Evolutionary conservation across 2,113 vertebrate species (phyloP).

Genomic region (Lates calcarifer): DNA sequence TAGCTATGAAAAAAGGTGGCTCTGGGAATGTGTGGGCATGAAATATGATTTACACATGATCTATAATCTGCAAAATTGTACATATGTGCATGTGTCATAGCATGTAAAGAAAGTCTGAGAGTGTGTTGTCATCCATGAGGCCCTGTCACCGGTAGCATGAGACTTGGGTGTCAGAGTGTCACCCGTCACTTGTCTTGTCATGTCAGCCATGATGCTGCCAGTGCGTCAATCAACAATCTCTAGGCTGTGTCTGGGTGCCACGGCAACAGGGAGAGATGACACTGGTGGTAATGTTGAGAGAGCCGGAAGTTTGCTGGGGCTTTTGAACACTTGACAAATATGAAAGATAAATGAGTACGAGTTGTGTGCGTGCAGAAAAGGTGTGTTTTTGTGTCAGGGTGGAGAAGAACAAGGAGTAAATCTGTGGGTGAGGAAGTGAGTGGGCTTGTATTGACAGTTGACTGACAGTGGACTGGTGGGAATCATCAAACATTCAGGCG

Average conservation of each 20-base stretch:
- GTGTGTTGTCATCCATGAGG: slow-evolving; percentile 38
- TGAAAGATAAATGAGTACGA: slow-evolving; percentile 14
- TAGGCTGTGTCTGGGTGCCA: slow-evolving; percentile 40
- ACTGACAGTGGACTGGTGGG: slow-evolving; percentile 46
- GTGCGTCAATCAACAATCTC: slow-evolving; percentile 59
- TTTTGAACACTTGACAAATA: slow-evolving; percentile 15
- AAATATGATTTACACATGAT: slow-evolving; percentile 4
- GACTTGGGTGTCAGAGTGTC: slow-evolving; percentile 62
- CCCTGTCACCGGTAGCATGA: slow-evolving; percentile 43
- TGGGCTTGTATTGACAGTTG: slow-evolving; percentile 44
- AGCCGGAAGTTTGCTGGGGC: slow-evolving; percentile 25
- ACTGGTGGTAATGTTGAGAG: slow-evolving; percentile 36
- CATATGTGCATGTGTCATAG: slow-evolving; percentile 13
- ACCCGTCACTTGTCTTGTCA: slow-evolving; percentile 69
- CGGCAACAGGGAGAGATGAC: slow-evolving; percentile 41
- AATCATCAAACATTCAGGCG: slow-evolving; percentile 34
- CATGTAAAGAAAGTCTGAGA: not conserved
- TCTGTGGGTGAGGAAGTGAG: slow-evolving; percentile 5
- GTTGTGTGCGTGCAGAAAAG: not conserved
- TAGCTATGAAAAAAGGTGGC: not conserved
- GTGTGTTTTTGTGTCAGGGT: slow-evolving; percentile 21
- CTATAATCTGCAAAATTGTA: slow-evolving; percentile 4
- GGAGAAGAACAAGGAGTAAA: slow-evolving; percentile 17
- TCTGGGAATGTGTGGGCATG: not conserved
- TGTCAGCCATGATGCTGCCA: slow-evolving; percentile 64